phyloP scores from a whole-genome alignment of 2,797 vertebrate genomes.

The Ispidina picta region DNA sequence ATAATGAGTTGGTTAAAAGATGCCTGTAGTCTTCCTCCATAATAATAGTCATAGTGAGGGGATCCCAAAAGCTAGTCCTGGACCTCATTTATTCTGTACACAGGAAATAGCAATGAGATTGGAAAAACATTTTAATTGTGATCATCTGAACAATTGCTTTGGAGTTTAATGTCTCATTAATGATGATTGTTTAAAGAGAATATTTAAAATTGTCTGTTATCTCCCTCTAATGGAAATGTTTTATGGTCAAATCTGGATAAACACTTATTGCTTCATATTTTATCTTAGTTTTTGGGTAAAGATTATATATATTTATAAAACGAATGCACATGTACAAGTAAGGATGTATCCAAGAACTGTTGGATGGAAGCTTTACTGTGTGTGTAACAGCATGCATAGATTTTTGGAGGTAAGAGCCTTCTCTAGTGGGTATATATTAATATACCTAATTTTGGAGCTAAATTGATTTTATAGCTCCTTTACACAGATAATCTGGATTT shows the following conservation, averaged over 20 bases:
- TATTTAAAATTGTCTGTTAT: not conserved
- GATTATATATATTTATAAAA: not conserved
- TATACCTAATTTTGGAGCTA: not conserved
- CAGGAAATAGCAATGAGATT: not conserved
- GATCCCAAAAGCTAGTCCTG: not conserved
- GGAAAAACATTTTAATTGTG: conserved; percentile 10
- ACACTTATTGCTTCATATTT: not conserved
- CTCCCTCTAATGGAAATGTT: not conserved
- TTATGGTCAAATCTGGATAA: not conserved
- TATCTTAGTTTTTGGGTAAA: not conserved
- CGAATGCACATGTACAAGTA: rapidly evolving
- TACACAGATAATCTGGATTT: not conserved
- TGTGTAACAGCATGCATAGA: not conserved
- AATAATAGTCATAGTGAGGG: not conserved
- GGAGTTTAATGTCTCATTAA: conserved; percentile 2
- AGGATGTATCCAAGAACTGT: not conserved
- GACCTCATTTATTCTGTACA: not conserved
- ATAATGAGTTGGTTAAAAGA: not conserved
- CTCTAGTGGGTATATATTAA: not conserved
- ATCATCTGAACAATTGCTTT: not conserved
- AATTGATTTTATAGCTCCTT: not conserved
- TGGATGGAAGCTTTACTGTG: not conserved
- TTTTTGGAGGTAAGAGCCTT: not conserved
- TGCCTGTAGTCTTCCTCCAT: not conserved
- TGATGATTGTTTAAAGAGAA: not conserved